These are phyloP conservation scores for Sinopyrophorus schimmeli DNA, from an alignment of 2,888 invertebrate species.

Conservation along the genomic window DNA sequence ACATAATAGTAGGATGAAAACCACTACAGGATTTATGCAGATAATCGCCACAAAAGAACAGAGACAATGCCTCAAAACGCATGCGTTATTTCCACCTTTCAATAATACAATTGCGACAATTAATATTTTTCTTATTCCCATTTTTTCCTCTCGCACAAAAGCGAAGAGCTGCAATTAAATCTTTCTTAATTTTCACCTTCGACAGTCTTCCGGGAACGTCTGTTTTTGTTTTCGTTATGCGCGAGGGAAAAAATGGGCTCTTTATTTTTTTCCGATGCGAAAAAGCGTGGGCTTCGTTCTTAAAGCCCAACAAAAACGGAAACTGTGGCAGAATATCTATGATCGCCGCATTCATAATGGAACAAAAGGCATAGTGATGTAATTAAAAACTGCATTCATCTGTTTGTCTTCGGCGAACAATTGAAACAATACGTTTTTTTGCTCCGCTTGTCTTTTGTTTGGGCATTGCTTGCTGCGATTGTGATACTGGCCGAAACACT, in stretches of 20 bases:
- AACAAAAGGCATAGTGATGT: constrained; percentile 43
- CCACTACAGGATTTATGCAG: constrained; percentile 44
- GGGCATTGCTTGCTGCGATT: constrained; percentile 30
- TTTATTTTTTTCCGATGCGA: too few relatives aligned
- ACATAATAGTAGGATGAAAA: constrained; percentile 46
- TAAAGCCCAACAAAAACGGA: constrained; percentile 19
- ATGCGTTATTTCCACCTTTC: constrained; percentile 22
- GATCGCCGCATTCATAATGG: constrained; percentile 27
- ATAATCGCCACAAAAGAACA: constrained; percentile 46
- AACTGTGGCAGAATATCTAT: constrained; percentile 25
- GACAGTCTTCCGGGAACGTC: too few relatives aligned
- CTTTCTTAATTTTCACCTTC: too few relatives aligned
- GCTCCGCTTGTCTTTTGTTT: constrained; percentile 40
- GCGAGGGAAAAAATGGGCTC: too few relatives aligned
- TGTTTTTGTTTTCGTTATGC: too few relatives aligned
- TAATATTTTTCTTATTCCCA: too few relatives aligned
- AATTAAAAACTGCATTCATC: constrained; percentile 47
- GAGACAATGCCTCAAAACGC: constrained; percentile 40
- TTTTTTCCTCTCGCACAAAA: too few relatives aligned
- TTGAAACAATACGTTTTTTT: constrained; percentile 45
- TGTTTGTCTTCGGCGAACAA: constrained; percentile 45
- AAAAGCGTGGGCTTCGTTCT: constrained; percentile 9
- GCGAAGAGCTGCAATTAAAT: too few relatives aligned
- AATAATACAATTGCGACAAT: constrained; percentile 10
- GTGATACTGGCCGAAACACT: constrained; percentile 31